A percentile compares a stretch with the other conserved stretches of the same genome.
These are phyloP conservation scores for Syrmaticus mikado DNA, from an alignment of 2,113 vertebrate genomes.

Conservation along the genomic window DNA sequence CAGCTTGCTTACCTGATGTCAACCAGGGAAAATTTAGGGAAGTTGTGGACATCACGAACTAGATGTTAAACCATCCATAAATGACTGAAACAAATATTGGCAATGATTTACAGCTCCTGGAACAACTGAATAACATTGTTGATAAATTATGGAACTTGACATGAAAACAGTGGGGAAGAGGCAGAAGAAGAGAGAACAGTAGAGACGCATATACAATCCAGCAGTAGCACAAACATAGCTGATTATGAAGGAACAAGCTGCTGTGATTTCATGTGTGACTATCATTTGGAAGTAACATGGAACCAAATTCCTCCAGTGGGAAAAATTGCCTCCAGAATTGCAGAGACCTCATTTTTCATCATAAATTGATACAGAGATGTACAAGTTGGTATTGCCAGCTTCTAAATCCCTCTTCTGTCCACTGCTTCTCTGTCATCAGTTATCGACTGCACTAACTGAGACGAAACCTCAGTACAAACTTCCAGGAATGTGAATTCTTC, in stretches of 20 bases:
- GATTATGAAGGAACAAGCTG: not conserved
- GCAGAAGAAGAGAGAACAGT: not conserved
- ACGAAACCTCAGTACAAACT: not conserved
- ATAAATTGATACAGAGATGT: not conserved
- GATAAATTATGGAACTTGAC: not conserved
- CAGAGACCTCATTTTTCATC: not conserved
- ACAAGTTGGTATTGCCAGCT: not conserved
- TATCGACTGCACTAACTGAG: not conserved
- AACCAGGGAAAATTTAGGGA: not conserved
- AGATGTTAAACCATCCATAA: not conserved
- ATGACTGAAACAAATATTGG: not conserved
- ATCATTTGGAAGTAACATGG: not conserved
- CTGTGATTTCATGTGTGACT: not conserved
- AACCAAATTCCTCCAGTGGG: not conserved
- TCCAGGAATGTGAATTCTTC: not conserved
- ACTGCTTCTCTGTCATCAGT: not conserved
- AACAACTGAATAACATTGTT: not conserved
- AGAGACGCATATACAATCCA: not conserved
- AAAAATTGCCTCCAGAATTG: not conserved
- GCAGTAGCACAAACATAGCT: not conserved
- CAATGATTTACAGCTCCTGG: not conserved
- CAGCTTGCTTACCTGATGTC: not conserved
- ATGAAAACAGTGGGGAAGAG: not conserved
- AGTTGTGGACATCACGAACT: not conserved
- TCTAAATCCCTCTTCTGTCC: not conserved